Evolutionary conservation across 2,797 vertebrate genomes (phyloP).

Genomic region (Peromyscus eremicus): DNA sequence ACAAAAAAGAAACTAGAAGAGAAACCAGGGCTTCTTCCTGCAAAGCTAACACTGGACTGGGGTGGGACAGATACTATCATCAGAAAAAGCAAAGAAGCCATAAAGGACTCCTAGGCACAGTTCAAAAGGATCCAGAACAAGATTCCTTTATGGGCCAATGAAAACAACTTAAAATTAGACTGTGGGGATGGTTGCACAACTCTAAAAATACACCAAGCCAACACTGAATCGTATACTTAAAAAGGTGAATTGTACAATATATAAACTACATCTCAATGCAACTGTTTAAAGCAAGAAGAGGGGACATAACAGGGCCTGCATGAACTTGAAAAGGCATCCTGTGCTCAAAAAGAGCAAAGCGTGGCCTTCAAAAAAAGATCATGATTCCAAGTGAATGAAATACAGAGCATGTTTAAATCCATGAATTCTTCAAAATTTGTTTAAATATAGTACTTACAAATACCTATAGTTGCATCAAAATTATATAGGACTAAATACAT

Average conservation of each 20-base stretch:
- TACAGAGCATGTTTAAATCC: not conserved
- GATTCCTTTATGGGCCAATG: not conserved
- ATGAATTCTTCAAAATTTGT: not conserved
- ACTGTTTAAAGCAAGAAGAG: not conserved
- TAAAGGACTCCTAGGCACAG: not conserved
- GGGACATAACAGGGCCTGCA: not conserved
- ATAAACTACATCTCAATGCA: not conserved
- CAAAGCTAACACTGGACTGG: not conserved
- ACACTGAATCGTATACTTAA: not conserved
- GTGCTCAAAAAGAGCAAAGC: not conserved
- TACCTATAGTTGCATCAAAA: not conserved
- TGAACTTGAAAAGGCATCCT: not conserved
- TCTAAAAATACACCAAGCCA: not conserved
- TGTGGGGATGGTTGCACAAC: not conserved
- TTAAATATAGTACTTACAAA: not conserved
- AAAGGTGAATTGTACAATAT: not conserved
- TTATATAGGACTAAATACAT: not conserved
- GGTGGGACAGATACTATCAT: not conserved
- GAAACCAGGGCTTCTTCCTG: not conserved
- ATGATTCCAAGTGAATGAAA: not conserved
- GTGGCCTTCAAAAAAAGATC: not conserved
- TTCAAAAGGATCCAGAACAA: not conserved
- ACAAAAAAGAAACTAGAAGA: not conserved
- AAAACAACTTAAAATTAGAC: not conserved
- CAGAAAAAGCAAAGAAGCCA: not conserved